Percentiles rank a stretch among this genome's conserved stretches.
phyloP scores from a whole-genome alignment of 2,113 vertebrate genomes.

The Burhinus oedicnemus region DNA sequence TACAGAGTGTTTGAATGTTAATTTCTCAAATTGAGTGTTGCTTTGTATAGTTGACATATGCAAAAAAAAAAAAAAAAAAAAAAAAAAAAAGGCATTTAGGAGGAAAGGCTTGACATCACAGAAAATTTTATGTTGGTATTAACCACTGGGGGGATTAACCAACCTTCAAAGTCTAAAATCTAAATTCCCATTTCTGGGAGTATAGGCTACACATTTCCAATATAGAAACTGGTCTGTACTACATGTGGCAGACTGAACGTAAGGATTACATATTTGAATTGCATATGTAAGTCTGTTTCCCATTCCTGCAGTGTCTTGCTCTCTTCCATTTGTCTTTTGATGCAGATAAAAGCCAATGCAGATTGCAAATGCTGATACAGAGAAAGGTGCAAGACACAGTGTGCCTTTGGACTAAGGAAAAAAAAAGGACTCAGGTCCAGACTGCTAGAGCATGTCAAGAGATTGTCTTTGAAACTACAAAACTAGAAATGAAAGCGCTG shows the following conservation, averaged over 20 bases:
- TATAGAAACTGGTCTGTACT: background rate
- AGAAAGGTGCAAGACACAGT: slow-evolving; percentile 33
- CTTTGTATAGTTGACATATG: slow-evolving; percentile 37
- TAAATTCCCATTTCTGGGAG: background rate
- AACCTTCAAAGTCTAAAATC: slow-evolving; percentile 26
- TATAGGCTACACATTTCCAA: background rate
- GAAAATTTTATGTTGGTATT: slow-evolving; percentile 26
- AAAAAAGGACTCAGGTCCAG: background rate
- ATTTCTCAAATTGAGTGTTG: slow-evolving; percentile 30
- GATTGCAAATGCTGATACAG: slow-evolving; percentile 50
- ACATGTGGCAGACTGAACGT: background rate
- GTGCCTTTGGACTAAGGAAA: slow-evolving; percentile 17
- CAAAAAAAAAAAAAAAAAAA: background rate
- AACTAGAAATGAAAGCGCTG: slow-evolving; percentile 39
- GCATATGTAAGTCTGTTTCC: slow-evolving; percentile 9
- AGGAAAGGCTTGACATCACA: slow-evolving; percentile 32
- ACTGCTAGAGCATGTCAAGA: slow-evolving; percentile 43
- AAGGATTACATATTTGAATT: slow-evolving; percentile 20
- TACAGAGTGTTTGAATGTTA: slow-evolving; percentile 41
- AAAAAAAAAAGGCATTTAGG: background rate
- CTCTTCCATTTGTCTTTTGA: slow-evolving; percentile 58
- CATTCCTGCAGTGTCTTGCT: slow-evolving; percentile 38
- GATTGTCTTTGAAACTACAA: slow-evolving; percentile 58
- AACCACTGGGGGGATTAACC: background rate
- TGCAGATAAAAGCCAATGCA: slow-evolving; percentile 55